Percentiles rank a stretch among this genome's conserved stretches.
phyloP scores from a whole-genome alignment of 2,797 vertebrate species.

The Erithacus rubecula region DNA sequence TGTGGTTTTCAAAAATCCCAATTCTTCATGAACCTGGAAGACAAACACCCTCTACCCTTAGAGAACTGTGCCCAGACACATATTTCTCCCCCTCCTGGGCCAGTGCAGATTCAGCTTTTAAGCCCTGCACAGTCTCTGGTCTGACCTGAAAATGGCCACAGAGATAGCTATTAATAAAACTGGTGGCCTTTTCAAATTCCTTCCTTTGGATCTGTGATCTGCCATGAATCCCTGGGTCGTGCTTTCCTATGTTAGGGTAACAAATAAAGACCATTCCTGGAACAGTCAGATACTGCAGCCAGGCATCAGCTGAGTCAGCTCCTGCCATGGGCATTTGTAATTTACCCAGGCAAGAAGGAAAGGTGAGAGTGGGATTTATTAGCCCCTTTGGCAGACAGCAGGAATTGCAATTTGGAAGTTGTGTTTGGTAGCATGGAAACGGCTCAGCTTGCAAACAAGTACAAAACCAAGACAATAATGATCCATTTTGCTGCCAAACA shows the following conservation, averaged over 20 bases:
- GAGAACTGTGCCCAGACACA: background rate
- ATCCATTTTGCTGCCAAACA: background rate
- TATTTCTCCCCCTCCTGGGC: background rate
- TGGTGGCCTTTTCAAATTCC: background rate
- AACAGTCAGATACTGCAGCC: background rate
- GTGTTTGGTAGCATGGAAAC: background rate
- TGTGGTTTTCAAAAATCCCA: background rate
- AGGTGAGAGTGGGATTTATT: background rate
- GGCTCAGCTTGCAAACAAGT: background rate
- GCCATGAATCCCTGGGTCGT: background rate
- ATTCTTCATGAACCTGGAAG: background rate
- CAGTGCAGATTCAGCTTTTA: background rate
- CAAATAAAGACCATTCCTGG: background rate
- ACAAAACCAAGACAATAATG: background rate
- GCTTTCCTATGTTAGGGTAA: background rate
- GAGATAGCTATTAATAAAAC: background rate
- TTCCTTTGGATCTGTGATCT: background rate
- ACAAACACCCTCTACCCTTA: background rate
- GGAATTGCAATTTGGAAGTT: background rate
- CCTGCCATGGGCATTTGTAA: background rate
- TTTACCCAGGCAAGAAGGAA: background rate
- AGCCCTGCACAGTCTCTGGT: background rate
- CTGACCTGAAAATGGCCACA: background rate
- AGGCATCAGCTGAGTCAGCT: background rate
- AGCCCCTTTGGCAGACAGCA: background rate